A percentile compares a stretch with the other conserved stretches of the same genome.
phyloP scores from a whole-genome alignment of 2,888 invertebrate species.

The Drosophila prolongata region DNA sequence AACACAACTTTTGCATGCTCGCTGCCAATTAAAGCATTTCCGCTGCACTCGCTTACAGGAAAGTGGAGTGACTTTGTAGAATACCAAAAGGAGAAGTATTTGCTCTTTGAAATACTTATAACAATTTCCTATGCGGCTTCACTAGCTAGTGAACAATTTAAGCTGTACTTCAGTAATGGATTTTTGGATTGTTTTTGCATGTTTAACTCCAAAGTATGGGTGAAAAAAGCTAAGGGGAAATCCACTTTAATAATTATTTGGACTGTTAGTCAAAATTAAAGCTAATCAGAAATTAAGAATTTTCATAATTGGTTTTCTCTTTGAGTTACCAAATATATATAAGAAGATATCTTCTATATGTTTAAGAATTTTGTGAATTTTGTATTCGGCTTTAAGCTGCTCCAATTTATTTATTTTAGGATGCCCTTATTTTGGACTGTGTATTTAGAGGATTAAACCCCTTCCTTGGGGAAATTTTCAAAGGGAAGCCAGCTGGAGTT shows the following conservation, averaged over 20 bases:
- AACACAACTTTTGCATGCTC: slow-evolving; percentile 55
- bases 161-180: slow-evolving; percentile 3
- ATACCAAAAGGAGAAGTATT: not conserved
- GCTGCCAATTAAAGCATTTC: slow-evolving; percentile 63
- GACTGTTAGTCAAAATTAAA: too few species aligned
- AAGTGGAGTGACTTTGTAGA: slow-evolving; percentile 2
- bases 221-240: not conserved
- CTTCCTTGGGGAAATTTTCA: slow-evolving; percentile 16
- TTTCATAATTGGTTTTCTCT: too few species aligned
- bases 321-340: too few species aligned
- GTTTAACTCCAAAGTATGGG: not conserved
- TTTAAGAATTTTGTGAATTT: too few species aligned
- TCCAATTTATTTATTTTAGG: too few species aligned
- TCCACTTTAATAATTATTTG: too few species aligned
- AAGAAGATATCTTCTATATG: too few species aligned
- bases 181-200: not conserved
- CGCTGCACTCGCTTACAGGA: slow-evolving; percentile 46
- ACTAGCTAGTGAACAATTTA: slow-evolving; percentile 1
- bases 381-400: too few species aligned
- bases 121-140: slow-evolving; percentile 11
- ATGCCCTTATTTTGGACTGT: not conserved
- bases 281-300: too few species aligned
- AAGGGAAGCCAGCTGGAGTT: slow-evolving; percentile 21
- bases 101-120: slow-evolving; percentile 8
- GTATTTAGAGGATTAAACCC: slow-evolving; percentile 1